phyloP scores from a whole-genome alignment of 2,888 invertebrate species.

The Ophraella communa region DNA sequence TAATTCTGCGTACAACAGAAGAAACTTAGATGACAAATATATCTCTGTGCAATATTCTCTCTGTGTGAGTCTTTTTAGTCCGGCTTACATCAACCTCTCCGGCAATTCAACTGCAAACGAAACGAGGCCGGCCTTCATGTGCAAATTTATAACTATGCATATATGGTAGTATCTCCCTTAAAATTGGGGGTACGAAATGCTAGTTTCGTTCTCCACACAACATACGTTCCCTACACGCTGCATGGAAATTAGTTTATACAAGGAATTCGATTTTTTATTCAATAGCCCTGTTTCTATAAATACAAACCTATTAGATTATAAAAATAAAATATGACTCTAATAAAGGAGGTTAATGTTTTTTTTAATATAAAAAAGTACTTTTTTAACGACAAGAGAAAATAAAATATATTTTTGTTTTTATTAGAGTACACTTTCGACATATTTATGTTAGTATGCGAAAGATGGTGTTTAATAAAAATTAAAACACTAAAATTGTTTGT shows the following conservation, averaged over 20 bases:
- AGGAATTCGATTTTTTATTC: slow-evolving; percentile 3
- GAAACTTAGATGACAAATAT: no score
- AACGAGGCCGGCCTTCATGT: slow-evolving; percentile 23
- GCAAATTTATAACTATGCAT: slow-evolving; percentile 30
- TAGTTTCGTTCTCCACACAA: slow-evolving; percentile 11
- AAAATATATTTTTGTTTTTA: no score
- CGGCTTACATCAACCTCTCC: background rate
- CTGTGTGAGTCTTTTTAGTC: background rate
- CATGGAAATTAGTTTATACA: slow-evolving; percentile 16
- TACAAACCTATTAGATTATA: background rate
- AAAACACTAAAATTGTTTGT: no score
- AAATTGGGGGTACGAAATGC: slow-evolving; percentile 13
- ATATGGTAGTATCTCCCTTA: slow-evolving; percentile 16
- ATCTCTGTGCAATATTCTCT: background rate
- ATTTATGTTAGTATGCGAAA: no score
- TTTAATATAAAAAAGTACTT: no score
- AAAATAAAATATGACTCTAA: background rate
- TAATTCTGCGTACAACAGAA: no score
- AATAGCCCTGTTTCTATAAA: background rate
- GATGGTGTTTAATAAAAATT: no score
- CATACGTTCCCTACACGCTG: slow-evolving; percentile 18
- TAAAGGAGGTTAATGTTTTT: background rate
- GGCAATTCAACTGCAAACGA: background rate
- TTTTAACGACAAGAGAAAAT: no score
- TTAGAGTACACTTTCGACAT: no score